Base-by-base conservation (phyloP, 2,113 vertebrate genomes). In the Mystacornis crossleyi region DNA sequence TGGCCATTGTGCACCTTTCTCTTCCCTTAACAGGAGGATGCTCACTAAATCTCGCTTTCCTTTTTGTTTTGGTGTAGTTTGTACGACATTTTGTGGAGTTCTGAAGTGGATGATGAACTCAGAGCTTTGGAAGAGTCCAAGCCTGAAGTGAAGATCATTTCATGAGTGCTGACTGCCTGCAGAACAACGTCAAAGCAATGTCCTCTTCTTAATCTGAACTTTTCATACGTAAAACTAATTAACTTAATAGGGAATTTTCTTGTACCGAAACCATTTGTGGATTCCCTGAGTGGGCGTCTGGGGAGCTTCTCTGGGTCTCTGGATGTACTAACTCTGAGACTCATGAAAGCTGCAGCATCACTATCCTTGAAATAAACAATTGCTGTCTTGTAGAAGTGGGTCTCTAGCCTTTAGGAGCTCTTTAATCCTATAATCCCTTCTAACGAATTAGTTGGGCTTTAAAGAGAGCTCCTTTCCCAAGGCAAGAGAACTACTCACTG, bases 31-130 rank as follows among this genome's bases (percentile, higher is more conserved):
- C 0, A 26, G n/a, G 58, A 89, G 47, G 21, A 34, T 55, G 26
- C n/a, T 92, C 29, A 18, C 82, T 95, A 64, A 95, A 54, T 45
- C 24, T 77, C 10, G 0, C 28, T n/a, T 86, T 26, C 25, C 21
- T 64, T 53, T 89, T n/a, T 73, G 19, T 67, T 38, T 36, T 11
- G 15, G 0, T 70, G 4, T 77, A 98, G 98, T 25, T 95, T 98
- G 57, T 98, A 97, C 0, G 98, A 98, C 80, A 97, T 97, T 48
- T 98, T 94, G 88, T 97, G 97, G 98, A 89, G 92, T 3, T 24
- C 90, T 34, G 92, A 92, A 29, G 82, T 96, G 13, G 92, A 98
- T 2, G 69, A 97, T 31, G 95, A 81, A 40, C 92, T 98, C 54
- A 93, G 21, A 55, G 96, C 96, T 31, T 65, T 98, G 87, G 96